Evolutionary conservation across 2,797 vertebrate species (phyloP), one percentile per base, ranked within the genome.

Genomic region (Mus minutoides): DNA sequence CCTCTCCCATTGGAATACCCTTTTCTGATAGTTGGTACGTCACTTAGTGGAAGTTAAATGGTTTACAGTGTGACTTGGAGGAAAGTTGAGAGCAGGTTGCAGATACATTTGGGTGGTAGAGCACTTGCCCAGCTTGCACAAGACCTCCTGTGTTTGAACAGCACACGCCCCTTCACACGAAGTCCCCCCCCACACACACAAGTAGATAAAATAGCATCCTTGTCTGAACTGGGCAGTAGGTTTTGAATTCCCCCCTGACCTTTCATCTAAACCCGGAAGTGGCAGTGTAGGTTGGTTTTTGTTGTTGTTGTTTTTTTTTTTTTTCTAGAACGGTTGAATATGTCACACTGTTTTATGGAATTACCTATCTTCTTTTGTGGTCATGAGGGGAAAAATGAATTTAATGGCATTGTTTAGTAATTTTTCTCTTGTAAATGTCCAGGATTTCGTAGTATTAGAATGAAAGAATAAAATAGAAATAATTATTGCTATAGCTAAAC

Each of bases 221-320:
- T 77, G 8, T 84, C 89, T 89, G 62, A 88, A 82, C 3, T 88
- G 19, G 60, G 46, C 19, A 78, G 43, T 95, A 56, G 19, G n/a
- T 83, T 94, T 88, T 54, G 92, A 43, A 92, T 93, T 95, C 92
- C n/a, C 37, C 6, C 34, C 4, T 96, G 85, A 75, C 54, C 14
- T 92, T 90, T 96, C 9, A 13, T 88, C 73, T 93, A 87, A 77
- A 78, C n/a, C 82, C 67, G 69, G 76, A 96, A 31, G 58, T 85
- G 84, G 56, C 64, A 86, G 34, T 75, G 26, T 19, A 58, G 17
- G 43, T 46, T 46, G 43, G 49, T 49, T 19, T 46, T 62, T 54
- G n/a, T n/a, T n/a, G n/a, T n/a, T n/a, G n/a, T n/a, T n/a, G n/a
- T n/a, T 40, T 3, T 49, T 49, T 49, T 49, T 78, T 52, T 17